Percentiles rank a stretch among this genome's conserved stretches.
phyloP scores from a whole-genome alignment of 1,140 invertebrate genomes.

The Trachelipus rathkii region DNA sequence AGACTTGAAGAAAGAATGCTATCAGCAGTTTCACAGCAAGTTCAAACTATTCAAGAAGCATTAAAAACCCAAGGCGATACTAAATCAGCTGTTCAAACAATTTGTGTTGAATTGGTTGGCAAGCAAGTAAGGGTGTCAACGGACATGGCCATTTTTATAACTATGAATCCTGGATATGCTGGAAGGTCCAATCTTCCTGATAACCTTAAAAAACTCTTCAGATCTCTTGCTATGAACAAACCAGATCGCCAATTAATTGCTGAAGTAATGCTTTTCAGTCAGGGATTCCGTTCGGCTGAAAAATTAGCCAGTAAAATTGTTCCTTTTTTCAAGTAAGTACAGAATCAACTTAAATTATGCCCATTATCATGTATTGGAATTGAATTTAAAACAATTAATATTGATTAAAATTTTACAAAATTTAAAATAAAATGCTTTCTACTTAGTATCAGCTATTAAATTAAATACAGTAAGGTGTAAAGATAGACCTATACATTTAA shows the following conservation, averaged over 20 bases:
- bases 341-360: background rate
- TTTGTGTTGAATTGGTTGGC: constrained; percentile 87
- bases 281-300: constrained; percentile 95
- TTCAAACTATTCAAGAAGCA: constrained; percentile 80
- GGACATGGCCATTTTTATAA: constrained; percentile 99
- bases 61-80: constrained; percentile 77
- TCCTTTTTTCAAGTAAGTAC: constrained; percentile 90
- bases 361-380: too few species aligned
- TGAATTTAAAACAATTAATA: too few species aligned
- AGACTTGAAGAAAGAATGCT: constrained; percentile 89
- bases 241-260: constrained; percentile 97
- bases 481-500: too few species aligned
- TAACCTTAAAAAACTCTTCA: constrained; percentile 97
- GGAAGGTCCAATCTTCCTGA: constrained; percentile 97
- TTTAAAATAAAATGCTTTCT: too few species aligned
- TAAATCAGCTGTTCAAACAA: constrained; percentile 52
- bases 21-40: constrained; percentile 93
- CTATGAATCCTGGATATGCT: constrained; percentile 99
- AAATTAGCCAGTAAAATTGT: constrained; percentile 98
- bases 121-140: constrained; percentile 93
- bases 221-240: constrained; percentile 96
- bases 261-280: constrained; percentile 98
- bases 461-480: too few species aligned
- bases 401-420: too few species aligned
- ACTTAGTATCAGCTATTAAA: too few species aligned